phyloP scores from a whole-genome alignment of 2,113 vertebrate genomes.

The Pseudolaguvia tuberculata region DNA sequence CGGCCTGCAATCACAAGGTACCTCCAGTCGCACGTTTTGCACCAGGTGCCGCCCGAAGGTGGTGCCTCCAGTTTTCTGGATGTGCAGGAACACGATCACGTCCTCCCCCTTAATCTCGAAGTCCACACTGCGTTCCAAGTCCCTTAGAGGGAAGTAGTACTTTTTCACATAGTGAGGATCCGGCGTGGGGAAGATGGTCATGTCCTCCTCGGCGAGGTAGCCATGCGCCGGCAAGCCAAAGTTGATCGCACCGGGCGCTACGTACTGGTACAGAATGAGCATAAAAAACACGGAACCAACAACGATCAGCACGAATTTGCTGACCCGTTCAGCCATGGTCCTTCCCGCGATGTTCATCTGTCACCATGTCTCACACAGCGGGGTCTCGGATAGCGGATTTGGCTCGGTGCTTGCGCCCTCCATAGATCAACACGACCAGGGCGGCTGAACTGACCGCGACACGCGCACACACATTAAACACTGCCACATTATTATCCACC shows the following conservation, averaged over 20 bases:
- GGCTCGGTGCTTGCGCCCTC: conserved; percentile 4
- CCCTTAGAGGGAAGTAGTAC: conserved; percentile 82
- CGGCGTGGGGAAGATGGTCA: conserved; percentile 81
- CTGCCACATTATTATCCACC: conserved; percentile 9
- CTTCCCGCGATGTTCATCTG: conserved; percentile 80
- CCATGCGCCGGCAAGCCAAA: conserved; percentile 74
- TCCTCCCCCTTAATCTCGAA: conserved; percentile 88
- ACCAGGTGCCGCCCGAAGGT: conserved; percentile 86
- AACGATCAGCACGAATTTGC: conserved; percentile 82
- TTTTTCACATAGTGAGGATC: conserved; percentile 87
- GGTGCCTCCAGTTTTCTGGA: conserved; percentile 87
- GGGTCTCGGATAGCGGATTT: conserved; percentile 41
- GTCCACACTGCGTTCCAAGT: conserved; percentile 76
- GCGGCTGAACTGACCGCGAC: neutral
- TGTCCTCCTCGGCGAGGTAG: conserved; percentile 69
- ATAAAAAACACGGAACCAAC: conserved; percentile 82
- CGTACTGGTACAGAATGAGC: conserved; percentile 87
- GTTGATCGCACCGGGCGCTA: conserved; percentile 78
- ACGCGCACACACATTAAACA: neutral
- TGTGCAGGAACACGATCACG: conserved; percentile 86
- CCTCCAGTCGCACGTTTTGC: conserved; percentile 82
- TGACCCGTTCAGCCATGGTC: conserved; percentile 89
- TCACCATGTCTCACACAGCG: conserved; percentile 77
- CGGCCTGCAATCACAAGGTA: conserved; percentile 82
- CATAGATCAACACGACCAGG: neutral